These are phyloP conservation scores for Mechanitis messenoides DNA, from an alignment of 2,888 invertebrate species.

Conservation along the genomic window DNA sequence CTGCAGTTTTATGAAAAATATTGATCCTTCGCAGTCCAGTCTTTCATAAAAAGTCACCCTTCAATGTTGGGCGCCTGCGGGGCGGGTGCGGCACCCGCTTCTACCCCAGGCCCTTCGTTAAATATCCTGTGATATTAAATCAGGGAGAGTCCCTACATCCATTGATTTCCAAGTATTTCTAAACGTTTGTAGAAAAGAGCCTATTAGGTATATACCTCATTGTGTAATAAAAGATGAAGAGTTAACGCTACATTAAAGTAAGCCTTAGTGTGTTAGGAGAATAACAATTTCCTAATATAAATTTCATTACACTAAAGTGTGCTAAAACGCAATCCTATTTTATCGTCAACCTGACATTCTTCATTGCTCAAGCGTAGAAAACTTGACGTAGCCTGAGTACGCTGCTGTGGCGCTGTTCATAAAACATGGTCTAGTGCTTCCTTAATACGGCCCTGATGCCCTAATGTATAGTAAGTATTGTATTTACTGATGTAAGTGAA, in stretches of 20 bases:
- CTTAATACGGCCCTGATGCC: too few relatives aligned
- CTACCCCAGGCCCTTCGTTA: conserved; percentile 19
- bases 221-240: too few relatives aligned
- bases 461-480: too few relatives aligned
- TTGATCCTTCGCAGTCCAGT: conserved; percentile 1
- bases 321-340: conserved; percentile 2
- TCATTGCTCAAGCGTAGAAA: not conserved
- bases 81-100: conserved; percentile 18
- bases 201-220: too few relatives aligned
- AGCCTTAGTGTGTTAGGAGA: not conserved
- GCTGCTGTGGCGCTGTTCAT: too few relatives aligned
- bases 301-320: conserved; percentile 2
- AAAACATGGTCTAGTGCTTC: too few relatives aligned
- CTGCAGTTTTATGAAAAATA: not conserved
- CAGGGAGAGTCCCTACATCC: not conserved
- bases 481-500: too few relatives aligned
- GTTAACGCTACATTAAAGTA: too few relatives aligned
- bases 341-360: not conserved
- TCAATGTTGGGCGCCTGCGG: conserved; percentile 18
- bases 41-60: conserved; percentile 25
- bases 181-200: too few relatives aligned
- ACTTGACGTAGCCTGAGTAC: not conserved
- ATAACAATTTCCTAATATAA: not conserved
- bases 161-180: not conserved
- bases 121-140: conserved; percentile 13